Evolutionary conservation across 2,113 vertebrate species (phyloP).

Genomic region (Triplophysa tibetana): DNA sequence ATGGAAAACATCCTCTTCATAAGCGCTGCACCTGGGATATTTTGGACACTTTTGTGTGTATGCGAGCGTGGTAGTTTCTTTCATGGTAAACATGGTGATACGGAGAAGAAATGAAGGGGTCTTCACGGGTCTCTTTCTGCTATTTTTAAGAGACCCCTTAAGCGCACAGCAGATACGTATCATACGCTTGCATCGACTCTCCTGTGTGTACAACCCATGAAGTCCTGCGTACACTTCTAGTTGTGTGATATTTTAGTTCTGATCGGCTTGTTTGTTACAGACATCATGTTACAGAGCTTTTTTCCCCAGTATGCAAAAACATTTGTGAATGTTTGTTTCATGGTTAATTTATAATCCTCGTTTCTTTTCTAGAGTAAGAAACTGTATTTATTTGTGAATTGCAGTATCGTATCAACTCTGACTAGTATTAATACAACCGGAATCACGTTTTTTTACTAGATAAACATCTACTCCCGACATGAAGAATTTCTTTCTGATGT

Average conservation of each 20-base stretch:
- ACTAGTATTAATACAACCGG: conserved; percentile 70
- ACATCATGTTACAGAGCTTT: conserved; percentile 61
- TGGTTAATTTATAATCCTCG: conserved; percentile 79
- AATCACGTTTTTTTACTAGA: conserved; percentile 47
- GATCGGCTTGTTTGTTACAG: conserved; percentile 64
- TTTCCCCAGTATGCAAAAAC: conserved; percentile 73
- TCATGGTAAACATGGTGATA: conserved; percentile 18
- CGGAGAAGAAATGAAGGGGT: conserved; percentile 32
- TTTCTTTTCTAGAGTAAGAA: conserved; percentile 68
- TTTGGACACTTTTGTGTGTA: conserved; percentile 7
- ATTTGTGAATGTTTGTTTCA: conserved; percentile 68
- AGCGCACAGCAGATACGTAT: conserved; percentile 40
- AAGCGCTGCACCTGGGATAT: conserved; percentile 27
- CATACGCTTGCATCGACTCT: conserved; percentile 68
- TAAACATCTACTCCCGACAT: conserved; percentile 30
- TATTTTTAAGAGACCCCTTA: conserved; percentile 1
- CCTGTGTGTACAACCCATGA: conserved; percentile 59
- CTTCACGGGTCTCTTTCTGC: conserved; percentile 7
- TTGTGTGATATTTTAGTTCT: conserved; percentile 43
- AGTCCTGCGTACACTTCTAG: background rate
- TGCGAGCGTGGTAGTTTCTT: conserved; percentile 39
- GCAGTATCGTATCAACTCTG: conserved; percentile 66
- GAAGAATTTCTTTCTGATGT: conserved; percentile 43
- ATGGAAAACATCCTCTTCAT: conserved; percentile 9
- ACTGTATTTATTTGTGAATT: conserved; percentile 77